These are phyloP conservation scores for Argopecten irradians DNA, from an alignment of 1,140 invertebrate genomes.

Conservation along the genomic window DNA sequence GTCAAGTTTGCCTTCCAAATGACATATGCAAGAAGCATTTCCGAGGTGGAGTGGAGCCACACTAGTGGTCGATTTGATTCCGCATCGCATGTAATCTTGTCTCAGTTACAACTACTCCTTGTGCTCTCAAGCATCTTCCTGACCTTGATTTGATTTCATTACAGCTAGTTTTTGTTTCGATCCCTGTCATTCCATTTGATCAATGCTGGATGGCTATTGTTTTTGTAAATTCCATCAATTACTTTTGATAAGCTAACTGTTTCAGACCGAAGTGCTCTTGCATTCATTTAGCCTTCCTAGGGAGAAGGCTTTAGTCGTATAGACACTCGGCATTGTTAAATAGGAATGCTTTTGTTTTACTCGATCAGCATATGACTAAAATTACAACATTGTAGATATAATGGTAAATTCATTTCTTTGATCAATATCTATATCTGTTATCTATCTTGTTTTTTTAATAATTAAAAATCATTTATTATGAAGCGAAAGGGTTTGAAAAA, in stretches of 20 bases:
- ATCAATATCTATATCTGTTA: too few relatives aligned
- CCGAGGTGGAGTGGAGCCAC: background rate
- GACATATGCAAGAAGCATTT: constrained; percentile 17
- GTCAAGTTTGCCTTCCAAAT: constrained; percentile 21
- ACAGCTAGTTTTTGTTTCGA: constrained; percentile 5
- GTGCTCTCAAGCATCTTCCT: background rate
- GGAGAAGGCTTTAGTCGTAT: background rate
- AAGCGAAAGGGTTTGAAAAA: too few relatives aligned
- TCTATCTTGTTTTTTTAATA: too few relatives aligned
- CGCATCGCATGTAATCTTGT: constrained; percentile 15
- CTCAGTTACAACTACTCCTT: background rate
- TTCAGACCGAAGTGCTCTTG: background rate
- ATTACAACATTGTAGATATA: too few relatives aligned
- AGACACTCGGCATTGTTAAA: background rate
- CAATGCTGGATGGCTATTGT: constrained; percentile 4
- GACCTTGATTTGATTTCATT: constrained; percentile 22
- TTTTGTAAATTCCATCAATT: constrained; percentile 4
- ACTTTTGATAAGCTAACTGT: background rate
- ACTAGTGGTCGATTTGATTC: background rate
- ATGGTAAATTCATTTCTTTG: too few relatives aligned
- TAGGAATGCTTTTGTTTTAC: too few relatives aligned
- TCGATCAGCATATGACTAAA: too few relatives aligned
- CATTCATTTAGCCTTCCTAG: background rate
- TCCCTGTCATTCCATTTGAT: background rate
- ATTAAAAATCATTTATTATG: too few relatives aligned